These are phyloP conservation scores for Drosophila biarmipes DNA, from an alignment of 1,140 invertebrate species.

Conservation along the genomic window DNA sequence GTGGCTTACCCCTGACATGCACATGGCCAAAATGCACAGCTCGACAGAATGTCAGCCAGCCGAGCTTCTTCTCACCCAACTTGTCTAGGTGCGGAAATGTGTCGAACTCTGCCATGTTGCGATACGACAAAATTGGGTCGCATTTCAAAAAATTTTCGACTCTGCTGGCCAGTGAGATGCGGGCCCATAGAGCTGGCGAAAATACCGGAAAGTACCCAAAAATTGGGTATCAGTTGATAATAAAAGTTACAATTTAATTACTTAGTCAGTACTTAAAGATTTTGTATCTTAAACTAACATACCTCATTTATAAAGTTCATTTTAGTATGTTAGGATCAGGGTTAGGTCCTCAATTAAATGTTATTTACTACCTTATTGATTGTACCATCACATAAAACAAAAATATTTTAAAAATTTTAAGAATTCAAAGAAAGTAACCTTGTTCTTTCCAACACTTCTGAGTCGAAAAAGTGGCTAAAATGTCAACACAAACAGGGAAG, in stretches of 20 bases:
- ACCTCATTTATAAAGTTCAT: too few species aligned
- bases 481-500: slow-evolving; percentile 1
- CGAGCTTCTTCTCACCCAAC: not conserved
- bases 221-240: not conserved
- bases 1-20: slow-evolving; percentile 6
- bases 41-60: slow-evolving; percentile 46
- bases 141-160: slow-evolving; percentile 53
- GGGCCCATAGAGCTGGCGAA: slow-evolving; percentile 11
- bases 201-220: not conserved
- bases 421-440: too few species aligned
- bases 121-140: slow-evolving; percentile 57
- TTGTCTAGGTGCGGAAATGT: slow-evolving; percentile 51
- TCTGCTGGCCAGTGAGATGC: slow-evolving; percentile 11
- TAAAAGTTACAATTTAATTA: not conserved
- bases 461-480: slow-evolving; percentile 1
- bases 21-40: slow-evolving; percentile 49
- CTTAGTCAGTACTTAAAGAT: not conserved
- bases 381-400: too few species aligned
- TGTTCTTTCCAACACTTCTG: not conserved
- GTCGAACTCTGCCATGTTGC: slow-evolving; percentile 60
- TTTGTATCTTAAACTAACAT: too few species aligned
- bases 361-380: too few species aligned
- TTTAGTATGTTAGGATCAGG: too few species aligned
- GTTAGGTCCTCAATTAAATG: too few species aligned
- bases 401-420: too few species aligned